Evolutionary conservation across 2,797 vertebrate species (phyloP).

Genomic region (Pyrocephalus nanus): DNA sequence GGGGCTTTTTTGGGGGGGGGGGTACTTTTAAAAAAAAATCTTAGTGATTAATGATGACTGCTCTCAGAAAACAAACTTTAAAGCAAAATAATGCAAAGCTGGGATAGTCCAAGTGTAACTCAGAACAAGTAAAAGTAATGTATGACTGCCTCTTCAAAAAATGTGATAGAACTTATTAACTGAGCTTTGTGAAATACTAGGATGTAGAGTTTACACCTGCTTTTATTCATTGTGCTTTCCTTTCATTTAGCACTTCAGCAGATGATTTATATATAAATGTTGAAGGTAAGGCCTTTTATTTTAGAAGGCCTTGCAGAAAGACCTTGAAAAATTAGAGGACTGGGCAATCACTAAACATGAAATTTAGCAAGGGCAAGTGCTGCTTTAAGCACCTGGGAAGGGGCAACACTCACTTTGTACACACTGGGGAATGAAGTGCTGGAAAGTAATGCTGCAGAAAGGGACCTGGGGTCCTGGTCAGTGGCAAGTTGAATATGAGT

Average conservation of each 20-base stretch:
- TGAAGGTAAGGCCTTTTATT: conserved; percentile 45
- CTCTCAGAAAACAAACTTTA: not conserved
- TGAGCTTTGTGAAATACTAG: not conserved
- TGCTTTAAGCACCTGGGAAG: no score
- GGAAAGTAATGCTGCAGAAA: not conserved
- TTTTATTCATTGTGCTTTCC: not conserved
- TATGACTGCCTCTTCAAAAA: not conserved
- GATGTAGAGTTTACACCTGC: not conserved
- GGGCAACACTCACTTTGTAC: not conserved
- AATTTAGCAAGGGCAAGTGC: not conserved
- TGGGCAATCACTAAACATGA: not conserved
- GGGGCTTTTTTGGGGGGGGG: not conserved
- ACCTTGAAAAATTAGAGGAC: not conserved
- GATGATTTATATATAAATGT: not conserved
- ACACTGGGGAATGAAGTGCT: not conserved
- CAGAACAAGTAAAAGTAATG: not conserved
- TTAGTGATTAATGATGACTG: not conserved
- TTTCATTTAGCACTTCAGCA: not conserved
- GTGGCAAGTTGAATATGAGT: not conserved
- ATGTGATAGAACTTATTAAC: not conserved
- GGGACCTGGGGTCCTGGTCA: not conserved
- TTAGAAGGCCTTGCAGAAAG: not conserved
- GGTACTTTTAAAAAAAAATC: not conserved
- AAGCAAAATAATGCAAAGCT: not conserved
- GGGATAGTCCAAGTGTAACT: not conserved